These are phyloP conservation scores for Sorex maritimensis DNA, from an alignment of 2,797 vertebrate genomes.

Conservation along the genomic window DNA sequence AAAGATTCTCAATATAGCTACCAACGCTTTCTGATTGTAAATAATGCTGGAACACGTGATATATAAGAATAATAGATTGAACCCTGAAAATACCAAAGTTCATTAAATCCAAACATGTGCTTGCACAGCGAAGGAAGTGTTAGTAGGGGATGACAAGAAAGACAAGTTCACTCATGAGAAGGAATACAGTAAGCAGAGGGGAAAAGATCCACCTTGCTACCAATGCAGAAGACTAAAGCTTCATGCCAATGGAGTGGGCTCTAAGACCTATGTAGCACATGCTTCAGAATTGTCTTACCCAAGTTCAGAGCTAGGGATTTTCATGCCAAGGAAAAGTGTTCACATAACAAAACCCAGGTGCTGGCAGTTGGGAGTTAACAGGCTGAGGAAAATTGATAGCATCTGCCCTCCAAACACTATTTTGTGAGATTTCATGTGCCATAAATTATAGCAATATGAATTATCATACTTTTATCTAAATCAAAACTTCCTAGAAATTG, in stretches of 20 bases:
- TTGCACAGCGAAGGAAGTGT: neutral
- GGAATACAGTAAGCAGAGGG: neutral
- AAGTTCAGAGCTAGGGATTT: neutral
- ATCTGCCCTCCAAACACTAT: neutral
- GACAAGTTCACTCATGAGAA: neutral
- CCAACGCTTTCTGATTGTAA: neutral
- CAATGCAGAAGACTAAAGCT: neutral
- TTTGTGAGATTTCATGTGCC: neutral
- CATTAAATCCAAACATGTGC: neutral
- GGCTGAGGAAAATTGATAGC: neutral
- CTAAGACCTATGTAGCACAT: neutral
- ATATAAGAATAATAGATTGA: neutral
- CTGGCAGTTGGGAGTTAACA: neutral
- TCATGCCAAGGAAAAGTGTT: neutral
- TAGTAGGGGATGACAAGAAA: neutral
- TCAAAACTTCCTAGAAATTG: constrained; percentile 6
- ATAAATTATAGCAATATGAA: neutral
- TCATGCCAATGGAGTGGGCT: neutral
- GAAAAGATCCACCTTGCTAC: neutral
- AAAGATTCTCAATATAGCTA: neutral
- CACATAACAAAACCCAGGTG: neutral
- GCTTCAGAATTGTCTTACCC: neutral
- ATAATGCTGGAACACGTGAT: neutral
- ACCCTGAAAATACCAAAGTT: constrained; percentile 15
- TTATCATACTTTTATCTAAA: neutral